Evolutionary conservation across 1,140 invertebrate species (phyloP).

Genomic region (Leguminivora glycinivorella): DNA sequence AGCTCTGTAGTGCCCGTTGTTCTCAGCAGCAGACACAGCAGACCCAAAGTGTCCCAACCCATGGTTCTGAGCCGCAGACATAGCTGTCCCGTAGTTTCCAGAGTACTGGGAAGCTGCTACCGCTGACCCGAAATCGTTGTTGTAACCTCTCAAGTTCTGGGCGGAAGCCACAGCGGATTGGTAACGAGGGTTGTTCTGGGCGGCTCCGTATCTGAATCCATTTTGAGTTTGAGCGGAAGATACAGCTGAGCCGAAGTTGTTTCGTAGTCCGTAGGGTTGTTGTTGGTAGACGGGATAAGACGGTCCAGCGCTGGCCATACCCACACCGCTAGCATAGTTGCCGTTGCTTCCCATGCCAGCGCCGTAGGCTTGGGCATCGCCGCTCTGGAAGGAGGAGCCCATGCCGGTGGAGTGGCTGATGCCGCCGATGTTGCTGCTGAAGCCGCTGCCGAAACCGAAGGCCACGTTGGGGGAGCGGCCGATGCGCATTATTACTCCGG

Average conservation of each 20-base stretch:
- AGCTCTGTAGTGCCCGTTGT: slow-evolving; percentile 48
- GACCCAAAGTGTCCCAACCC: slow-evolving; percentile 36
- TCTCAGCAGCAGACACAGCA: slow-evolving; percentile 45
- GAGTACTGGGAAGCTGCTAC: slow-evolving; percentile 36
- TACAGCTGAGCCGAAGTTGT: slow-evolving; percentile 39
- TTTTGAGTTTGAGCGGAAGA: slow-evolving; percentile 50
- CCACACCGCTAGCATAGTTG: slow-evolving; percentile 43
- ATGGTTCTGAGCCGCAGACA: slow-evolving; percentile 47
- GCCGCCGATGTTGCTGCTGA: slow-evolving; percentile 67
- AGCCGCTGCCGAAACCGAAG: slow-evolving; percentile 66
- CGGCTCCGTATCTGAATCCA: slow-evolving; percentile 41
- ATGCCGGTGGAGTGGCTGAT: slow-evolving; percentile 61
- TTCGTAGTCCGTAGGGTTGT: slow-evolving; percentile 34
- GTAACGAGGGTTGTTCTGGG: slow-evolving; percentile 42
- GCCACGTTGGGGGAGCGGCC: slow-evolving; percentile 50
- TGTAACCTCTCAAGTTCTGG: slow-evolving; percentile 43
- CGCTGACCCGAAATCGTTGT: slow-evolving; percentile 41
- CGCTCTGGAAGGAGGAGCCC: slow-evolving; percentile 58
- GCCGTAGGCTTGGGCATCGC: slow-evolving; percentile 58
- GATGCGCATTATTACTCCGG: slow-evolving; percentile 32
- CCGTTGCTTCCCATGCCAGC: slow-evolving; percentile 39
- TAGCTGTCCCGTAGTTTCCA: slow-evolving; percentile 46
- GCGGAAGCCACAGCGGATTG: slow-evolving; percentile 47
- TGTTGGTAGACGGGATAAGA: slow-evolving; percentile 36
- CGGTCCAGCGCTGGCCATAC: slow-evolving; percentile 40